Conservation (phyloP, 2,113 vertebrate genomes). For the Neodon shergylaensis region DNA sequence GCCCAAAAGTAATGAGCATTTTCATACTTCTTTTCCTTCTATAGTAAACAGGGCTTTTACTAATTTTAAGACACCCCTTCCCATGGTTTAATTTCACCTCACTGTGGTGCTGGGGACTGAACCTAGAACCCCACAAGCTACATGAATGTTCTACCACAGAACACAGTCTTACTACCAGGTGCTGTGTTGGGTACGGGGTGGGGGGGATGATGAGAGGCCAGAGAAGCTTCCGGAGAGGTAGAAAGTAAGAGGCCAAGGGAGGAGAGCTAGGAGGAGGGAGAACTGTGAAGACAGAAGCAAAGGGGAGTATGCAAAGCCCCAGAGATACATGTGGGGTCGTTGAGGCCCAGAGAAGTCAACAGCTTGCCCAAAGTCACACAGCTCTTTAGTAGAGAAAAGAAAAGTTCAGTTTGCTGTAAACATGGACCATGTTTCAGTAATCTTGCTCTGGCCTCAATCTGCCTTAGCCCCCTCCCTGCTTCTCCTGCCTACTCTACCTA, state of each 20-base stretch:
- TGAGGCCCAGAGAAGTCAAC: background rate
- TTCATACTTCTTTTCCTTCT: background rate
- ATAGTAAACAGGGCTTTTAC: background rate
- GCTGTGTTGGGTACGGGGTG: no score
- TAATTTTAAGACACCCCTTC: background rate
- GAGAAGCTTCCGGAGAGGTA: background rate
- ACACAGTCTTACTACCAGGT: background rate
- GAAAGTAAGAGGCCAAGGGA: background rate
- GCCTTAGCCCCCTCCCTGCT: background rate
- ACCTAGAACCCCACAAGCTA: background rate
- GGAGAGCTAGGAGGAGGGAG: background rate
- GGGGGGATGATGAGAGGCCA: background rate
- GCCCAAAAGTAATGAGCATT: background rate
- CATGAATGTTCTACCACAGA: background rate
- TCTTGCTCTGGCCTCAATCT: background rate
- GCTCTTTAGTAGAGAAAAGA: background rate
- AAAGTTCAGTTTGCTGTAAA: background rate
- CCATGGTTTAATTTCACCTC: background rate
- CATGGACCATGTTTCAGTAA: background rate
- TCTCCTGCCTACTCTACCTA: background rate
- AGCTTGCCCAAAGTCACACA: background rate
- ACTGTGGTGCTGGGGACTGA: background rate
- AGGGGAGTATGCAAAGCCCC: background rate
- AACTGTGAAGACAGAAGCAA: background rate
- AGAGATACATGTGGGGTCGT: background rate